Evolutionary conservation across 2,113 vertebrate species (phyloP).

Genomic region (Colistium nudipinnis): DNA sequence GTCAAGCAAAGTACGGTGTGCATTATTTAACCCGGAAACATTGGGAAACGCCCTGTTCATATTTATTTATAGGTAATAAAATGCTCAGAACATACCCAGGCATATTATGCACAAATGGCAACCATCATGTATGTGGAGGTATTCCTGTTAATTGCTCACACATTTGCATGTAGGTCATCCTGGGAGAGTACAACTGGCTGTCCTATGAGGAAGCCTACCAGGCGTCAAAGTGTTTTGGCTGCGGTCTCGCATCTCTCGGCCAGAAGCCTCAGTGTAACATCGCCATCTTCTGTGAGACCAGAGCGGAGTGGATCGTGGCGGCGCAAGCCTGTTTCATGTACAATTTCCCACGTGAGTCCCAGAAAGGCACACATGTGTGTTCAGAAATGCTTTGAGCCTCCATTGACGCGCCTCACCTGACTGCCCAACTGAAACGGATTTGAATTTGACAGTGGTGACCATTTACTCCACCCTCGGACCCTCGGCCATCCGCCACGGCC

Average conservation of each 20-base stretch:
- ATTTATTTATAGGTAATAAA: not conserved
- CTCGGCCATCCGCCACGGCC: constrained; percentile 91
- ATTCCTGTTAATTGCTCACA: not conserved
- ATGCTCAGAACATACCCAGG: not conserved
- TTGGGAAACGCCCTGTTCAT: not conserved
- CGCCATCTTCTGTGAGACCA: constrained; percentile 97
- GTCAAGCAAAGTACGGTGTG: not conserved
- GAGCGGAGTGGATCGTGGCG: constrained; percentile 93
- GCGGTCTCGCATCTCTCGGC: constrained; percentile 89
- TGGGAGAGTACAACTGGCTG: constrained; percentile 94
- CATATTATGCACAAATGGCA: not conserved
- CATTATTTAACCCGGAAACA: not conserved
- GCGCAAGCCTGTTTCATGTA: constrained; percentile 98
- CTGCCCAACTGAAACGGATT: not conserved
- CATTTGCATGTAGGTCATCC: constrained; percentile 86
- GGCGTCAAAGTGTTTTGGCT: constrained; percentile 88
- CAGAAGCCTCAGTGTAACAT: constrained; percentile 93
- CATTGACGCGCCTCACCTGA: not conserved
- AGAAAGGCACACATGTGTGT: not conserved
- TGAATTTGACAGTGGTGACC: constrained; percentile 88
- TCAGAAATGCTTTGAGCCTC: not conserved
- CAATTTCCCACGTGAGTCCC: constrained; percentile 93
- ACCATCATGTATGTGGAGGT: not conserved
- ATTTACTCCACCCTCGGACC: constrained; percentile 94
- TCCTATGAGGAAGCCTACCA: constrained; percentile 89